phyloP scores from a whole-genome alignment of 2,797 vertebrate species.

The Triplophysa yarkandensis region DNA sequence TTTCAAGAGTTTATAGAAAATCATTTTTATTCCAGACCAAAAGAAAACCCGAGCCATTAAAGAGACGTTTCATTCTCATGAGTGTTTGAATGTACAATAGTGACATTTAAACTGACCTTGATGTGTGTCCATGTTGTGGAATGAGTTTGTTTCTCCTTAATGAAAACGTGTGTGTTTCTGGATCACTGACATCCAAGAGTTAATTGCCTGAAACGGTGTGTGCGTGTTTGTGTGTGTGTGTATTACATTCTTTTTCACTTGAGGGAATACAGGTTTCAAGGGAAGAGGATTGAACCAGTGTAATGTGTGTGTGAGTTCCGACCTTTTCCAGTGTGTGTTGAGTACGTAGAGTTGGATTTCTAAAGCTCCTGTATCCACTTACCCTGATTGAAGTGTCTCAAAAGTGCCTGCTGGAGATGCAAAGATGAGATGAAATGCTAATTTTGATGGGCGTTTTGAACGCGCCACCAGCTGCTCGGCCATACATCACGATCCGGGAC shows the following conservation, averaged over 20 bases:
- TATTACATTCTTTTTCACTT: conserved; percentile 66
- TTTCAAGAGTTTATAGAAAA: too few relatives aligned
- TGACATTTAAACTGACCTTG: conserved; percentile 61
- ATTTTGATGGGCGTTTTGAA: conserved; percentile 51
- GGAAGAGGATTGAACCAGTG: conserved; percentile 75
- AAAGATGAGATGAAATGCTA: conserved; percentile 56
- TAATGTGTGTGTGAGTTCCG: conserved; percentile 45
- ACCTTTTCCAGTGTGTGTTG: conserved; percentile 37
- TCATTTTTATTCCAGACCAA: neutral
- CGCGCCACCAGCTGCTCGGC: conserved; percentile 48
- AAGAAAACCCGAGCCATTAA: neutral
- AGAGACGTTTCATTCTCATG: neutral
- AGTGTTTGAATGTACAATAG: conserved; percentile 16
- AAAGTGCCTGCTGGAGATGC: conserved; percentile 48
- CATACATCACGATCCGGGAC: conserved; percentile 46
- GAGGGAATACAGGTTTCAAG: conserved; percentile 75
- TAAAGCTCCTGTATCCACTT: conserved; percentile 53
- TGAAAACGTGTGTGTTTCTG: conserved; percentile 66
- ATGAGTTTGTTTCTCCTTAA: conserved; percentile 60
- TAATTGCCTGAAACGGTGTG: conserved; percentile 83
- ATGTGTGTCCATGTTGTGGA: conserved; percentile 62
- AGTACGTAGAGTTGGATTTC: conserved; percentile 46
- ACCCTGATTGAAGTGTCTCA: conserved; percentile 52
- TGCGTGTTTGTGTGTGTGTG: conserved; percentile 48
- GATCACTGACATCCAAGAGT: conserved; percentile 80